A percentile compares a stretch with the other conserved stretches of the same genome.
phyloP scores from a whole-genome alignment of 2,797 vertebrate species.

The Acropternis orthonyx region DNA sequence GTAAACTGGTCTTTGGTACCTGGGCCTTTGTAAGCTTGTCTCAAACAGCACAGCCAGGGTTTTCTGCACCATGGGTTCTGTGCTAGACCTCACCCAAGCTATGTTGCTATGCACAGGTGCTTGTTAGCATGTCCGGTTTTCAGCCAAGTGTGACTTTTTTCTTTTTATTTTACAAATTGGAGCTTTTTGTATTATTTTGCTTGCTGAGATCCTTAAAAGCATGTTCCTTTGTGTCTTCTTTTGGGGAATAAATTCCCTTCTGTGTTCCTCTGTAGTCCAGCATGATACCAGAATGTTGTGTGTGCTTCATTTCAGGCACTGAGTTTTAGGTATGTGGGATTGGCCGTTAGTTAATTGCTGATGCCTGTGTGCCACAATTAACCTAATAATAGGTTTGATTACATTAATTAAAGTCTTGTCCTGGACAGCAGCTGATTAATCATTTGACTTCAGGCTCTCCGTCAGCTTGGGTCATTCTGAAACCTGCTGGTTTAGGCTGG shows the following conservation, averaged over 20 bases:
- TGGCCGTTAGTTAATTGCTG: constrained; percentile 64
- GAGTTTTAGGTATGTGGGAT: neutral
- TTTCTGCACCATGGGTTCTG: neutral
- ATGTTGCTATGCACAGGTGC: neutral
- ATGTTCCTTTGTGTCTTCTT: neutral
- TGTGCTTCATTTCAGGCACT: neutral
- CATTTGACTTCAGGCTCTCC: neutral
- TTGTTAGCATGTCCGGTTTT: neutral
- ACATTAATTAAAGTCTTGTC: constrained; percentile 66
- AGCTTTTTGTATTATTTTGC: neutral
- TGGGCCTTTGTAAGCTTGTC: neutral
- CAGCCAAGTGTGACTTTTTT: neutral
- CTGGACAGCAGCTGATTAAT: constrained; percentile 32
- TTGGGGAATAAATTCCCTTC: neutral
- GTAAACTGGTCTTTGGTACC: neutral
- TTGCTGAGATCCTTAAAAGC: neutral
- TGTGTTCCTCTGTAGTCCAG: neutral
- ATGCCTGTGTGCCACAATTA: constrained; percentile 44
- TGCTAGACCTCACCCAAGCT: neutral
- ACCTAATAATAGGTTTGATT: constrained; percentile 59
- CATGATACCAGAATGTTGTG: neutral
- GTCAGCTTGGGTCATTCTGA: constrained; percentile 2
- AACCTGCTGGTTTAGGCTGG: neutral
- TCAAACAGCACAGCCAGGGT: neutral
- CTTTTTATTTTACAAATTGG: neutral